phyloP scores from a whole-genome alignment of 2,113 vertebrate species.

The Uria aalge region DNA sequence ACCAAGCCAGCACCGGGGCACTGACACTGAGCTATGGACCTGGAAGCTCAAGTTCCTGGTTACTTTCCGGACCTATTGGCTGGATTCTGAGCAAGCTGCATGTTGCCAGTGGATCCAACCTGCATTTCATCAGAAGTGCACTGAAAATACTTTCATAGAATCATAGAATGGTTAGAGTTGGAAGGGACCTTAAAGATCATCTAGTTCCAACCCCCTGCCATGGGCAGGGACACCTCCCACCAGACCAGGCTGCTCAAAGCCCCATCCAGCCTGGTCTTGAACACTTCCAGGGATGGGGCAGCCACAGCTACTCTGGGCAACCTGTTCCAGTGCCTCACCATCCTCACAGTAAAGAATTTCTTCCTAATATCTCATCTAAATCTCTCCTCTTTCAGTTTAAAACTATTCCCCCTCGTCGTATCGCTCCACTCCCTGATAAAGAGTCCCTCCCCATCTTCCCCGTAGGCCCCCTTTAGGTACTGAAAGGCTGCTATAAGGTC shows the following conservation, averaged over 20 bases:
- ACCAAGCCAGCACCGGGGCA: neutral
- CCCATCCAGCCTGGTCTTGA: neutral
- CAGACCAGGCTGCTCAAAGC: neutral
- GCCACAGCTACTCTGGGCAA: neutral
- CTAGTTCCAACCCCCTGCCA: neutral
- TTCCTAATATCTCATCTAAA: neutral
- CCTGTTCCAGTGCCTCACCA: neutral
- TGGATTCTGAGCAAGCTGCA: neutral
- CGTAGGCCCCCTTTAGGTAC: neutral
- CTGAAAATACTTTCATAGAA: neutral
- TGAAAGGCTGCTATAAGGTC: neutral
- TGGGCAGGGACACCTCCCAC: neutral
- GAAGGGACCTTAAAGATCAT: neutral
- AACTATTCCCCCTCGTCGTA: neutral
- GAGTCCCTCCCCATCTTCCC: neutral
- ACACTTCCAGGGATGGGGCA: neutral
- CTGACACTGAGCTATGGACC: neutral
- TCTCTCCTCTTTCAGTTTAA: neutral
- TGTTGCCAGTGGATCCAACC: neutral
- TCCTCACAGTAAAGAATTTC: neutral
- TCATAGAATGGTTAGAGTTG: neutral
- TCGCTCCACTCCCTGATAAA: neutral
- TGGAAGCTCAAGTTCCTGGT: neutral
- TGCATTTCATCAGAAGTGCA: neutral
- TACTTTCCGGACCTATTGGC: neutral